Conservation (phyloP, 2,113 vertebrate genomes). For the Mus spicilegus region DNA sequence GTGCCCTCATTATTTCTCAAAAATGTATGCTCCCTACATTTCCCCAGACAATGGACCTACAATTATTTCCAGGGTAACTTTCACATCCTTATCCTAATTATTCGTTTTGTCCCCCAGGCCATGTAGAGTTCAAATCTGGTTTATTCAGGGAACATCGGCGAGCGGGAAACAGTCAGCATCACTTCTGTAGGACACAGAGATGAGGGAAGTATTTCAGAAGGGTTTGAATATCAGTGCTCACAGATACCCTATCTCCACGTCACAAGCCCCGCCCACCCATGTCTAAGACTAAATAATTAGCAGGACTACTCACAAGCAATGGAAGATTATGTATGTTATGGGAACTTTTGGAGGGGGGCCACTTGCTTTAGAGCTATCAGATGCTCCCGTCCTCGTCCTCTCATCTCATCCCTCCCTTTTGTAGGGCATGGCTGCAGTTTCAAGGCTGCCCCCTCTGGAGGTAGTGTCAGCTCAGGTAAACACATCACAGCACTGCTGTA, state of each 20-base stretch:
- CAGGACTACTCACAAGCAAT: neutral
- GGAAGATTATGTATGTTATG: neutral
- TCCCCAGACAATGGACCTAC: neutral
- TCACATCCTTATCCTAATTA: neutral
- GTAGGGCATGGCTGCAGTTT: neutral
- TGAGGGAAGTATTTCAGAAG: neutral
- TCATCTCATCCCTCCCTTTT: rapidly evolving
- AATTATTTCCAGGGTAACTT: constrained; percentile 29
- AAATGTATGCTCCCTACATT: neutral
- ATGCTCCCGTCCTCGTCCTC: rapidly evolving
- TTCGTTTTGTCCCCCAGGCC: neutral
- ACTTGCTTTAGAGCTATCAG: neutral
- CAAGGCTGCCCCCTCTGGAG: neutral
- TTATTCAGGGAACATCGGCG: neutral
- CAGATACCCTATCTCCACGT: neutral
- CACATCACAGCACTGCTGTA: neutral
- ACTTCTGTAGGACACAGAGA: neutral
- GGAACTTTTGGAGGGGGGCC: neutral
- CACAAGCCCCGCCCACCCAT: neutral
- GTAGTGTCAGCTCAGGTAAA: neutral
- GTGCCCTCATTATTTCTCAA: constrained; percentile 49
- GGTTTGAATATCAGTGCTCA: neutral
- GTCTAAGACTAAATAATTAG: neutral
- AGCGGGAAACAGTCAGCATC: neutral
- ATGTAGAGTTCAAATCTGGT: neutral